A percentile compares a stretch with the other conserved stretches of the same genome.
Conservation (phyloP, 2,797 vertebrate species). For the Rhabdomys pumilio region DNA sequence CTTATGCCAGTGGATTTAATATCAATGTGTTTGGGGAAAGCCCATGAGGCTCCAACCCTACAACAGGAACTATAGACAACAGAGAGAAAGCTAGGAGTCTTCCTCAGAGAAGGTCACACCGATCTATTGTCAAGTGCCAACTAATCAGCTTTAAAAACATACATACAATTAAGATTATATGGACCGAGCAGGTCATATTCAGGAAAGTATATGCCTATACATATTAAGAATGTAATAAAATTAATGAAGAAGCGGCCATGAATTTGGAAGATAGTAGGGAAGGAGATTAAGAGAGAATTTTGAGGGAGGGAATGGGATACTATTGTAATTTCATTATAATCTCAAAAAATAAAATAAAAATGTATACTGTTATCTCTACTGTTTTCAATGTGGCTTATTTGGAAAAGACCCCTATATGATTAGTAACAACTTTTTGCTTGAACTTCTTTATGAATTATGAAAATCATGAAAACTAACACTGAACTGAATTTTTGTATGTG, state of each 20-base stretch:
- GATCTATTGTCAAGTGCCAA: neutral
- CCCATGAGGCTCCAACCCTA: neutral
- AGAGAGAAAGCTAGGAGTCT: neutral
- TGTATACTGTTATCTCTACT: conserved; percentile 45
- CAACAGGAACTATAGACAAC: neutral
- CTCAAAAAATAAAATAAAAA: neutral
- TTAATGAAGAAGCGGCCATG: neutral
- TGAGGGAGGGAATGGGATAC: neutral
- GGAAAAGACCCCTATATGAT: conserved; percentile 22
- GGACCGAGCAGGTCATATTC: neutral
- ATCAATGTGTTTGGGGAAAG: neutral
- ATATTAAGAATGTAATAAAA: neutral
- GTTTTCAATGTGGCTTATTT: conserved; percentile 53
- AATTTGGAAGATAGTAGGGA: neutral
- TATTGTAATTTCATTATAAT: conserved; percentile 11
- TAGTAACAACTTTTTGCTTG: conserved; percentile 59
- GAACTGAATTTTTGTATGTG: neutral
- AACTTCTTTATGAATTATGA: conserved; percentile 58
- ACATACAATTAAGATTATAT: neutral
- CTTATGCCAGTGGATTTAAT: neutral
- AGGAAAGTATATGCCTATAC: neutral
- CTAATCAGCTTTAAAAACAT: neutral
- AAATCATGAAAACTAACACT: conserved; percentile 60
- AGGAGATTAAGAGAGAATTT: no score
- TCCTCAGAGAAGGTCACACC: neutral